Conservation (phyloP, 2,113 vertebrate genomes). For the Ochotona curzoniae region DNA sequence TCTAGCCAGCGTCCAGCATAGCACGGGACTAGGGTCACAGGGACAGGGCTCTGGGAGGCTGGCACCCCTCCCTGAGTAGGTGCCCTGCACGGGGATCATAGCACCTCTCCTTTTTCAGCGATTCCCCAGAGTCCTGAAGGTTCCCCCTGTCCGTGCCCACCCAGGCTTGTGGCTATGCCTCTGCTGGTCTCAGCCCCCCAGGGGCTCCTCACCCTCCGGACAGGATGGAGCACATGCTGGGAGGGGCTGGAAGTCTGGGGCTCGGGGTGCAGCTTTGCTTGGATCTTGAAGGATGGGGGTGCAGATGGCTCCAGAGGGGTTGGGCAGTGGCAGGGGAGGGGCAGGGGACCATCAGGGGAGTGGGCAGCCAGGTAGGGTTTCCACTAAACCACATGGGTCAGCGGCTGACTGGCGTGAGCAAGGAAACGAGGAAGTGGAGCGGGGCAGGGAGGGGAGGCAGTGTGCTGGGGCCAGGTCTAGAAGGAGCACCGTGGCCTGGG, state of each 20-base stretch:
- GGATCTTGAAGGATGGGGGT: not conserved
- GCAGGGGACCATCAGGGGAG: not conserved
- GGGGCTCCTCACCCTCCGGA: not conserved
- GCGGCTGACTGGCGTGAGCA: not conserved
- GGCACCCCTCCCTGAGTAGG: accelerated
- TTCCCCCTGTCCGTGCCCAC: accelerated
- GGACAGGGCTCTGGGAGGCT: not conserved
- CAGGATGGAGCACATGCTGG: too few species aligned
- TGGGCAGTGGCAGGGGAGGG: not conserved
- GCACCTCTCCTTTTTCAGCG: accelerated
- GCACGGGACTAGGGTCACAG: accelerated
- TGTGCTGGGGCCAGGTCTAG: too few species aligned
- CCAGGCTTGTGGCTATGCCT: not conserved
- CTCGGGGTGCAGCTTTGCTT: not conserved
- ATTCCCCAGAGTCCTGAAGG: not conserved
- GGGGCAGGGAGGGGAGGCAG: not conserved
- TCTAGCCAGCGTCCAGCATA: accelerated
- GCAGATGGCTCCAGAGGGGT: too few species aligned
- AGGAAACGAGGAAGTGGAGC: slow-evolving; percentile 16
- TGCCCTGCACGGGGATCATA: accelerated
- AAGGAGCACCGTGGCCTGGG: not conserved
- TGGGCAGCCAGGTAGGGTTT: not conserved
- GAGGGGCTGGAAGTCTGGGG: not conserved
- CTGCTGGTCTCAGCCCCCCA: not conserved
- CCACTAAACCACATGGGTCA: slow-evolving; percentile 20